Conservation (phyloP, 2,113 vertebrate genomes). For the Caloenas nicobarica region DNA sequence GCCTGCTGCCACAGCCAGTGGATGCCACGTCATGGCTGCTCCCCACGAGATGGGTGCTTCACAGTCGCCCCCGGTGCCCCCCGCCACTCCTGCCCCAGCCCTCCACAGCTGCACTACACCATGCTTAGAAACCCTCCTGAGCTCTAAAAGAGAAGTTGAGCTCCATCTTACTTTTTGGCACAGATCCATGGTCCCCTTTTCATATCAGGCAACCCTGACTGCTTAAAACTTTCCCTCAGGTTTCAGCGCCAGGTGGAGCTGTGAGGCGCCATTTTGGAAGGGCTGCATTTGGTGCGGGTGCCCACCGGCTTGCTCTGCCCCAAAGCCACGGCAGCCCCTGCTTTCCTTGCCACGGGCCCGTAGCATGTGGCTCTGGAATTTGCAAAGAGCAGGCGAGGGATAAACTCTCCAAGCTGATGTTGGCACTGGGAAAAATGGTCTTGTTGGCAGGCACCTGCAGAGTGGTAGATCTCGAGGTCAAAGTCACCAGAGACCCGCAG, state of each 20-base stretch:
- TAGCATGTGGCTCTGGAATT: neutral
- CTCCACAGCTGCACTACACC: fast-evolving
- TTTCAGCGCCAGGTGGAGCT: neutral
- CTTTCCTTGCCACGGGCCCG: fast-evolving
- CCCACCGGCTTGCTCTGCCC: fast-evolving
- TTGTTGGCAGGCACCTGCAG: fast-evolving
- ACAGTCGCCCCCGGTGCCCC: fast-evolving
- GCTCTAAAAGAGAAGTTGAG: neutral
- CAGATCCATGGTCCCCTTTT: neutral
- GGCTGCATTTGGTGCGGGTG: fast-evolving
- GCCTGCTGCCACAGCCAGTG: neutral
- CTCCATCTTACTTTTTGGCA: neutral
- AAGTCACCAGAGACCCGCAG: fast-evolving
- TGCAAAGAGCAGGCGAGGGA: neutral
- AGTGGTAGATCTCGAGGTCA: neutral
- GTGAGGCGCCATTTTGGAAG: neutral
- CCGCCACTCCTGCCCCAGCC: neutral
- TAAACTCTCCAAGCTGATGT: fast-evolving
- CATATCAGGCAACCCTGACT: no score
- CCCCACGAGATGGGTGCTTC: fast-evolving
- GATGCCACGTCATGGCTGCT: neutral
- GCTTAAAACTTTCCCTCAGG: no score
- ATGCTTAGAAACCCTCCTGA: neutral
- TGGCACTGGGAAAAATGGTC: neutral
- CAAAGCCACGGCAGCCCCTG: neutral